Evolutionary conservation across 2,797 vertebrate genomes (phyloP), one percentile per base, ranked within the genome.

Genomic region (Gouania willdenowi): DNA sequence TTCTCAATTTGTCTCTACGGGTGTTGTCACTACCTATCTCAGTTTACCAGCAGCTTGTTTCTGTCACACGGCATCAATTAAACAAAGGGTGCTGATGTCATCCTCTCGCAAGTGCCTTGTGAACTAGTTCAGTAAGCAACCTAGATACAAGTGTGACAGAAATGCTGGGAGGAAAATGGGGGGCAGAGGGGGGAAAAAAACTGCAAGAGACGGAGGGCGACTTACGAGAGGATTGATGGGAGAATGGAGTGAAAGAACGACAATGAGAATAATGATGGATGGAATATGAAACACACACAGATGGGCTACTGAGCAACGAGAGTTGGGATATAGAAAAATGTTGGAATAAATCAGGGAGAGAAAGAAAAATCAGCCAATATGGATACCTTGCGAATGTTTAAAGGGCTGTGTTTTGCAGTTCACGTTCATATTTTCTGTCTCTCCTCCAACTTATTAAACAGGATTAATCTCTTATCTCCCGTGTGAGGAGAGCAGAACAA

Each of bases 51-150:
- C 63, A 61, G 66, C 64, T 68, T 66, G 66, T 62, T 52, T 44
- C 53, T 14, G 50, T 69, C 54, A 46, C 50, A 71, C 43, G 25
- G 23, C 71, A 68, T 79, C 34, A 74, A 72, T 70, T 71, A 78
- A 81, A 71, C 71, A 79, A n/a, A 20, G 30, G 14, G 36, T 17
- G 3, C 44, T 51, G 57, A 66, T 38, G 32, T 52, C 62, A 62
- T 55, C 51, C 52, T 45, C 45, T 4, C 42, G 51, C 39, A 65
- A 48, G 28, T 45, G 45, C 34, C 5, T 11, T 35, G 30, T 78
- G 49, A 81, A 79, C 74, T 76, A 71, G 74, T 79, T 81, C 63
- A 77, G 45, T 29, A 40, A 25, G 40, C 61, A 78, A 71, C 71
- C 57, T 71, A 79, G 47, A 77, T 71, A 68, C 26, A 24, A 47